These are phyloP conservation scores for Gobius niger DNA, from an alignment of 2,113 vertebrate species.

Conservation along the genomic window DNA sequence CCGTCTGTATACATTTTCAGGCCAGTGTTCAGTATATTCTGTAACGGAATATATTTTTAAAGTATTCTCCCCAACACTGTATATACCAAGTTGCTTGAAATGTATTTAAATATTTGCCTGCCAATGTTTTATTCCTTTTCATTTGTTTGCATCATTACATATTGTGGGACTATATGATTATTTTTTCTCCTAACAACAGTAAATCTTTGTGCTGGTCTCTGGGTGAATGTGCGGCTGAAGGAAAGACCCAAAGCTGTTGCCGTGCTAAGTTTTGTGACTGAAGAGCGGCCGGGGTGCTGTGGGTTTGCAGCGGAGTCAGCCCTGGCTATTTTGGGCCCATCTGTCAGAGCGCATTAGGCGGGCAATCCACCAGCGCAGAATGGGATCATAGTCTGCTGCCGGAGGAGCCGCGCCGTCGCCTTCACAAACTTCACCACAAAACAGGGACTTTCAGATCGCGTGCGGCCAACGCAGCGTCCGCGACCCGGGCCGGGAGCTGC, in stretches of 20 bases:
- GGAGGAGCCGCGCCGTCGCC: constrained; percentile 65
- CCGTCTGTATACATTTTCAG: too few species aligned
- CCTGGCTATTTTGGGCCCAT: constrained; percentile 73
- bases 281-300: constrained; percentile 40
- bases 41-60: too few species aligned
- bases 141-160: too few species aligned
- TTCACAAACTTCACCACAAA: constrained; percentile 74
- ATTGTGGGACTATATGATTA: too few species aligned
- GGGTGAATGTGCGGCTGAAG: background rate
- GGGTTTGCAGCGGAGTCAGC: constrained; percentile 58
- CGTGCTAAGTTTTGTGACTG: constrained; percentile 40
- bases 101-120: too few species aligned
- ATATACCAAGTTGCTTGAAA: too few species aligned
- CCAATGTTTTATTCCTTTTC: too few species aligned
- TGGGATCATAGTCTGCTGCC: constrained; percentile 77
- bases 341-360: constrained; percentile 79
- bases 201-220: too few species aligned
- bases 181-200: too few species aligned
- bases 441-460: constrained; percentile 72
- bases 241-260: constrained; percentile 27
- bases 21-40: too few species aligned
- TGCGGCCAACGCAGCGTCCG: constrained; percentile 76
- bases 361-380: constrained; percentile 78
- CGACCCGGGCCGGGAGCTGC: constrained; percentile 71
- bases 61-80: too few species aligned